A percentile compares a stretch with the other conserved stretches of the same genome.
phyloP scores from a whole-genome alignment of 2,797 vertebrate genomes.

The Anableps anableps region DNA sequence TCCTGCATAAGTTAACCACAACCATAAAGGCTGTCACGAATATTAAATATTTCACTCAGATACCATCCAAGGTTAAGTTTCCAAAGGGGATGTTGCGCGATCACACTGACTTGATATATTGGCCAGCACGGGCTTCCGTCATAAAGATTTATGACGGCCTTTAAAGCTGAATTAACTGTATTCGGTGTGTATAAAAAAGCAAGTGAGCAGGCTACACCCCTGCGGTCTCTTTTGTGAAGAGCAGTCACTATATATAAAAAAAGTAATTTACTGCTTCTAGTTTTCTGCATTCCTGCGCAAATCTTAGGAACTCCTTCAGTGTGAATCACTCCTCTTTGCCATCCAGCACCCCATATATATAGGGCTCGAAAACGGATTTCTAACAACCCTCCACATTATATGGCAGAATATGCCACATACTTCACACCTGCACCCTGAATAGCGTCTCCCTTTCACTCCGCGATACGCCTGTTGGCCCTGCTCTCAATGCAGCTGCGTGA shows the following conservation, averaged over 20 bases:
- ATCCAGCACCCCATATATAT: conserved; percentile 76
- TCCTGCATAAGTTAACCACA: conserved; percentile 42
- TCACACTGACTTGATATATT: conserved; percentile 55
- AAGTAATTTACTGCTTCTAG: background rate
- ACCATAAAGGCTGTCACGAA: conserved; percentile 48
- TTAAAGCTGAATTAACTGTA: conserved; percentile 66
- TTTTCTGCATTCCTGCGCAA: background rate
- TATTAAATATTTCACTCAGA: conserved; percentile 54
- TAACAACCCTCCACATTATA: conserved; percentile 95
- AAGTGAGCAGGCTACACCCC: conserved; percentile 44
- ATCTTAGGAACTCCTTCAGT: background rate
- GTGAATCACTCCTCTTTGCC: conserved; percentile 82
- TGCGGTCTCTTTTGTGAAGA: conserved; percentile 46
- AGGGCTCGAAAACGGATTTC: conserved; percentile 91
- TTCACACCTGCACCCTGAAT: conserved; percentile 99
- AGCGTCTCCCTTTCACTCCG: conserved; percentile 91
- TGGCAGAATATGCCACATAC: conserved; percentile 90
- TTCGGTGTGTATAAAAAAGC: conserved; percentile 25
- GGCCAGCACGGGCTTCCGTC: conserved; percentile 51
- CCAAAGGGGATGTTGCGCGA: conserved; percentile 43
- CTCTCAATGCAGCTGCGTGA: conserved; percentile 93
- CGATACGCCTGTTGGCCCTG: conserved; percentile 98
- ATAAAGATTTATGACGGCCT: conserved; percentile 68
- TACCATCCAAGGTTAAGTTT: conserved; percentile 48
- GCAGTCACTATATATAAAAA: conserved; percentile 31